phyloP scores from a whole-genome alignment of 2,888 invertebrate species.

The Metacarcinus magister region DNA sequence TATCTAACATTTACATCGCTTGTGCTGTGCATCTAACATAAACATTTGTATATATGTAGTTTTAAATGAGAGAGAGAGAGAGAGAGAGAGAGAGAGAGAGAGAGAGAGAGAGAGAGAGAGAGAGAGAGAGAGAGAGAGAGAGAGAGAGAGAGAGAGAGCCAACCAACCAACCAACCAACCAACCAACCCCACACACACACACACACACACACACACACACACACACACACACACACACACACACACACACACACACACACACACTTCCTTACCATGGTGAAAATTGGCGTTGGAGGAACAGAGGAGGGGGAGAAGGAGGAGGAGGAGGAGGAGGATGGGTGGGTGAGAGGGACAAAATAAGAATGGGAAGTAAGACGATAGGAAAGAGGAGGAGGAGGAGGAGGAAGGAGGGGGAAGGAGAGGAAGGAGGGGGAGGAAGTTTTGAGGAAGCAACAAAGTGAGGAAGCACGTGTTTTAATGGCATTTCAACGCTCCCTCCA shows the following conservation, averaged over 20 bases:
- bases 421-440: neutral
- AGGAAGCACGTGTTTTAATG: conserved; percentile 26
- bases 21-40: too few relatives aligned
- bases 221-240: neutral
- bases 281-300: too few relatives aligned
- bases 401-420: neutral
- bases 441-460: neutral
- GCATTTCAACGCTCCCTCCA: neutral
- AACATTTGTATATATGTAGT: too few relatives aligned
- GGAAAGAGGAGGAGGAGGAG: conserved; percentile 2
- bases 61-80: too few relatives aligned
- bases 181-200: too few relatives aligned
- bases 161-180: too few relatives aligned
- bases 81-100: too few relatives aligned
- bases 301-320: neutral
- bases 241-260: neutral
- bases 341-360: neutral
- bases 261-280: neutral
- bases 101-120: conserved; percentile 16
- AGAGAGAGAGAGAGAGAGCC: conserved; percentile 55
- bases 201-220: too few relatives aligned
- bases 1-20: too few relatives aligned
- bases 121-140: conserved; percentile 54
- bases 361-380: neutral
- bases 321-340: neutral